These are phyloP conservation scores for Poeciliopsis retropinna DNA, from an alignment of 2,113 vertebrate genomes.

Conservation along the genomic window DNA sequence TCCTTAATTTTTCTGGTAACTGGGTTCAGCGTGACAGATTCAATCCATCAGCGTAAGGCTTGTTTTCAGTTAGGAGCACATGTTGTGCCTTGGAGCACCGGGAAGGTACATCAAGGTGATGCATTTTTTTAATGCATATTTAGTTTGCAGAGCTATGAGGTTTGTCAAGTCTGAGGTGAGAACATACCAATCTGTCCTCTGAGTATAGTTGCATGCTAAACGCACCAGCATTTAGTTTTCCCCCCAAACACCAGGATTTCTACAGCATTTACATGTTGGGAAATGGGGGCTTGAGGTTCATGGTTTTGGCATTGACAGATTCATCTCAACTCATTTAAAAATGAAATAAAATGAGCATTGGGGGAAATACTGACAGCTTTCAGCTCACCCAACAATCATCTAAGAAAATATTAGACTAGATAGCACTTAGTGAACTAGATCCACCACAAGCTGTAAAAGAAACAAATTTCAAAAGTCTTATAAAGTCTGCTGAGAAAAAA, in stretches of 20 bases:
- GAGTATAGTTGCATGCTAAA: background rate
- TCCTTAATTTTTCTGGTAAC: conserved; percentile 27
- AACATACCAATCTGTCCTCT: background rate
- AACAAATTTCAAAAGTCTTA: background rate
- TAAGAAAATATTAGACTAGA: conserved; percentile 35
- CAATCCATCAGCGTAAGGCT: conserved; percentile 3
- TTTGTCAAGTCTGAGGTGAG: background rate
- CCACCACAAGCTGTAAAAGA: conserved; percentile 27
- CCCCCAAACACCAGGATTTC: background rate
- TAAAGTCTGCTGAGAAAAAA: background rate
- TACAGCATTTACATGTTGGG: background rate
- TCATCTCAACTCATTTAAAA: background rate
- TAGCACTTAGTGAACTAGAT: conserved; percentile 8
- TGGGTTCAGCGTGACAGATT: conserved; percentile 13
- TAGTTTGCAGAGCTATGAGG: background rate
- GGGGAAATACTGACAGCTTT: conserved; percentile 20
- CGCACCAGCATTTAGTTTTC: background rate
- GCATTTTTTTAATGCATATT: too few relatives aligned
- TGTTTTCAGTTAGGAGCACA: conserved; percentile 14
- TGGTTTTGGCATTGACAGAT: background rate
- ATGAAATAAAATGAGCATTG: background rate
- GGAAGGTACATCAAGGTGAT: background rate
- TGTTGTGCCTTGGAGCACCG: background rate
- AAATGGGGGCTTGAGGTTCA: background rate
- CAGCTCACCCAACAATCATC: conserved; percentile 19